Base-by-base conservation (phyloP, 1,140 invertebrate species). In the Asobara japonica region DNA sequence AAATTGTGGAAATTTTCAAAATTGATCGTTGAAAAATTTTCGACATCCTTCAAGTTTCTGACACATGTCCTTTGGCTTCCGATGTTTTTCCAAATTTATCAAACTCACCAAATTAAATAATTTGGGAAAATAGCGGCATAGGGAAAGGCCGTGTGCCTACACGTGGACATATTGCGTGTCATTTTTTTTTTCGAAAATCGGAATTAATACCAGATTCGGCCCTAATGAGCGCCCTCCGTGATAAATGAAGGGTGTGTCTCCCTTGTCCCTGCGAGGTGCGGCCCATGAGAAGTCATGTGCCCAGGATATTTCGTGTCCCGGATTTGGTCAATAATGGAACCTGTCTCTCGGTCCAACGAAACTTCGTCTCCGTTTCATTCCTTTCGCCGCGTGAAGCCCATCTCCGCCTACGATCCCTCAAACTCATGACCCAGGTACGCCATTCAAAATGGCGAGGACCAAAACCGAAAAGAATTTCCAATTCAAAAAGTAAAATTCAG, bases 391-490 rank as follows among this genome's bases (percentile, higher is more conserved):
- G 78, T 81, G 80, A 82, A 81, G 79, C 82, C 83, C 82, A 86
- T 85, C 84, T 86, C 84, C 84, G 84, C 84, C 86, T 84, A 87
- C 86, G 83, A 87, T 85, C 80, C 84, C 84, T 85, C 84, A 84
- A 86, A 86, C 83, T 82, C 83, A 75, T 76, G 72, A 78, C 78
- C 30, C 38, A 6, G 22, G n/a, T 72, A 73, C 60, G 30, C 56
- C 25, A 86, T 87, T 81, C 84, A 87, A 87, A 85, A 87, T 87
- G 86, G 85, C 85, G 82, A 81, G n/a, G n/a, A n/a, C n/a, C n/a
- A n/a, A n/a, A n/a, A n/a, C n/a, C n/a, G n/a, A n/a, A n/a, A n/a
- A n/a, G n/a, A n/a, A n/a, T n/a, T n/a, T n/a, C n/a, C n/a, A n/a
- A n/a, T n/a, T n/a, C n/a, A n/a, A n/a, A n/a, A n/a, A n/a, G n/a